phyloP scores from a whole-genome alignment of 2,113 vertebrate genomes.

The Puntigrus tetrazona region DNA sequence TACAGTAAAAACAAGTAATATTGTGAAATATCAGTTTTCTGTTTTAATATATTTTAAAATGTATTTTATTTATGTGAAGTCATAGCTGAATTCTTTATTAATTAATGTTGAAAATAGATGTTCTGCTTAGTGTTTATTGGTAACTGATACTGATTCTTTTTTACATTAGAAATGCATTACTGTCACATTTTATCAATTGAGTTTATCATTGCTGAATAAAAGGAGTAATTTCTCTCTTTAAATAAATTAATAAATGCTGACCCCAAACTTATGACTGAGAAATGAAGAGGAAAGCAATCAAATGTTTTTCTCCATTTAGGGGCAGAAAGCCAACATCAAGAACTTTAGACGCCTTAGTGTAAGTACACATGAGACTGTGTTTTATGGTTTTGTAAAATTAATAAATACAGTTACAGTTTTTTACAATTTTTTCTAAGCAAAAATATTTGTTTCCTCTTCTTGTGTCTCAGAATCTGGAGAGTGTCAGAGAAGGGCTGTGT shows the following conservation, averaged over 20 bases:
- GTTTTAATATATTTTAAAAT: not conserved
- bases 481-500: conserved; percentile 80
- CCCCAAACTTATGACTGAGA: not conserved
- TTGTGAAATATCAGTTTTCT: not conserved
- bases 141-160: not conserved
- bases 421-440: not conserved
- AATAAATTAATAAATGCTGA: not conserved
- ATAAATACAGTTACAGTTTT: not conserved
- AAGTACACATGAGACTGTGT: conserved; percentile 35
- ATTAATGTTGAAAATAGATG: not conserved
- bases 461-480: conserved; percentile 74
- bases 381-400: not conserved
- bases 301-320: conserved; percentile 38
- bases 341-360: conserved; percentile 67
- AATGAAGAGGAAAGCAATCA: not conserved
- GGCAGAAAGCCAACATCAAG: conserved; percentile 57
- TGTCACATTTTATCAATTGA: not conserved
- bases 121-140: not conserved
- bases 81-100: not conserved
- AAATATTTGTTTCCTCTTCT: too few species aligned
- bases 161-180: not conserved
- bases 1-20: not conserved
- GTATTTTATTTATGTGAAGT: not conserved
- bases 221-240: too few species aligned
- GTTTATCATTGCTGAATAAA: not conserved